These are phyloP conservation scores for Euleptes europaea DNA, from an alignment of 2,113 vertebrate genomes.

Conservation along the genomic window DNA sequence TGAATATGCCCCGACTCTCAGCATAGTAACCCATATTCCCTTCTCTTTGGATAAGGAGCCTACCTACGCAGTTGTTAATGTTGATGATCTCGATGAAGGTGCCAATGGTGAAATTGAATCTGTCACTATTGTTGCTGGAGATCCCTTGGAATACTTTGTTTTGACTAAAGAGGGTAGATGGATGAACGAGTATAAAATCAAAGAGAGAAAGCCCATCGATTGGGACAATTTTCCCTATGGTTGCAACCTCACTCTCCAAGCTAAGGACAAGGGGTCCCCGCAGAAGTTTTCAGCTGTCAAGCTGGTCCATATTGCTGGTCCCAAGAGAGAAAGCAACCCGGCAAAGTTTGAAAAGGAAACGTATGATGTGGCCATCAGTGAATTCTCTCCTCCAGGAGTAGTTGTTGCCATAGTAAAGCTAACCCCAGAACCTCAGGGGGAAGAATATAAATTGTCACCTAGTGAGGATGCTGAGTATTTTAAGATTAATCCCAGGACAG, in stretches of 20 bases:
- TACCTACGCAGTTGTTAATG: slow-evolving; percentile 84
- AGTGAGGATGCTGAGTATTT: slow-evolving; percentile 84
- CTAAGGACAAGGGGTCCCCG: slow-evolving; percentile 90
- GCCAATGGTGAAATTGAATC: slow-evolving; percentile 93
- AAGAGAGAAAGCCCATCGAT: slow-evolving; percentile 80
- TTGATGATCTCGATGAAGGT: slow-evolving; percentile 89
- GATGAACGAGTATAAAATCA: slow-evolving; percentile 87
- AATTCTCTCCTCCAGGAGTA: slow-evolving; percentile 92
- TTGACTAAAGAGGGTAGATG: slow-evolving; percentile 82
- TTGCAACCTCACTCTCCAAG: slow-evolving; percentile 92
- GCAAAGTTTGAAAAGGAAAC: slow-evolving; percentile 83
- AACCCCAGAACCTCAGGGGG: slow-evolving; percentile 80
- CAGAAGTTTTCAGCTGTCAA: slow-evolving; percentile 85
- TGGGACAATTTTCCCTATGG: slow-evolving; percentile 87
- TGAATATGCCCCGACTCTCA: slow-evolving; percentile 86
- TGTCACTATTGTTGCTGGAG: slow-evolving; percentile 87
- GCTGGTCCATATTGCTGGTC: slow-evolving; percentile 79
- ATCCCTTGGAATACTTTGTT: slow-evolving; percentile 84
- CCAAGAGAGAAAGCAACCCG: slow-evolving; percentile 69
- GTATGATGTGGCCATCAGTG: slow-evolving; percentile 87
- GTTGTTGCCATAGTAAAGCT: slow-evolving; percentile 85
- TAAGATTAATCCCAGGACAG: slow-evolving; percentile 87
- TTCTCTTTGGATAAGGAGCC: slow-evolving; percentile 81
- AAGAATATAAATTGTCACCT: slow-evolving; percentile 85
- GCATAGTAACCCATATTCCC: slow-evolving; percentile 80